phyloP scores from a whole-genome alignment of 2,888 invertebrate genomes.

The Lissocephala sabroskyi region DNA sequence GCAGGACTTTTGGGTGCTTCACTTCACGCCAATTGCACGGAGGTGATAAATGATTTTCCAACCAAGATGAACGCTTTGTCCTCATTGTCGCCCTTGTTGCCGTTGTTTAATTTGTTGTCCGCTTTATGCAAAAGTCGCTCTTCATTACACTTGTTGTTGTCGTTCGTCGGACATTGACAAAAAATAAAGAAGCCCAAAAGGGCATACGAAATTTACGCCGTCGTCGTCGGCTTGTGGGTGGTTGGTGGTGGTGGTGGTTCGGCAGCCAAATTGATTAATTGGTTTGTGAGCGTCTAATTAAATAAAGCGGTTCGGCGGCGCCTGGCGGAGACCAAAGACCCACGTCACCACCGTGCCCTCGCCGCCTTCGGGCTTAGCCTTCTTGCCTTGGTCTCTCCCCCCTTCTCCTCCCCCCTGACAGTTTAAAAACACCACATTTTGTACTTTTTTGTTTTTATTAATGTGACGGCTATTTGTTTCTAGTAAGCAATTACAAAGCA shows the following conservation, averaged over 20 bases:
- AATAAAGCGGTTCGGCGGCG: constrained; percentile 54
- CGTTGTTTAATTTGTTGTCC: too few species aligned
- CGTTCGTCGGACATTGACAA: constrained; percentile 69
- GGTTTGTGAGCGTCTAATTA: constrained; percentile 71
- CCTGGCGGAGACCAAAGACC: constrained; percentile 18
- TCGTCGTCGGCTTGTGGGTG: too few species aligned
- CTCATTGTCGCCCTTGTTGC: too few species aligned
- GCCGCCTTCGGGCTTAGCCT: too few species aligned
- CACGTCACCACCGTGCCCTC: constrained; percentile 35
- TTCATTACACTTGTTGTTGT: constrained; percentile 38
- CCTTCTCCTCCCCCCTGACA: constrained; percentile 1
- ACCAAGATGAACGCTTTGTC: too few species aligned
- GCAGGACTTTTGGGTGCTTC: constrained; percentile 38
- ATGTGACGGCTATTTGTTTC: constrained; percentile 61
- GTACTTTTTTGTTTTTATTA: constrained; percentile 29
- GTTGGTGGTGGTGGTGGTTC: not conserved
- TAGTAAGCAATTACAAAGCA: constrained; percentile 61
- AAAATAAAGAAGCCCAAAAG: constrained; percentile 21
- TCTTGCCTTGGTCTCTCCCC: too few species aligned
- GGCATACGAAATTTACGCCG: constrained; percentile 19
- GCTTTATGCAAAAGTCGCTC: constrained; percentile 34
- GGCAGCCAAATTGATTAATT: constrained; percentile 67
- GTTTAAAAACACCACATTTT: constrained; percentile 48
- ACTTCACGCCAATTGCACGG: constrained; percentile 51
- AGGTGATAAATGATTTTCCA: constrained; percentile 73